These are phyloP conservation scores for Napeogenes sylphis DNA, from an alignment of 2,888 invertebrate genomes.

Conservation along the genomic window DNA sequence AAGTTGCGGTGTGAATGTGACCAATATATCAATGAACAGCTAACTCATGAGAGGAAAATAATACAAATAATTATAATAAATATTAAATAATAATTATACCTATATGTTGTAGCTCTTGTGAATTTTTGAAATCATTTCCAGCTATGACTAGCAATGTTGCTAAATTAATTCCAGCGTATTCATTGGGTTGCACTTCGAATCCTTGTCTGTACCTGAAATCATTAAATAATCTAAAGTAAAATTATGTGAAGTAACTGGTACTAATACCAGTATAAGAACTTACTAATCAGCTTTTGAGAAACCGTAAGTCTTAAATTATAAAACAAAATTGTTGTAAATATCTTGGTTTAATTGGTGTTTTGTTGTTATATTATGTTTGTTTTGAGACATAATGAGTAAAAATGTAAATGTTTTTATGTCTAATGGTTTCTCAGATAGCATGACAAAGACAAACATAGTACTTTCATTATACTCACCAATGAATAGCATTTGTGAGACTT, in stretches of 20 bases:
- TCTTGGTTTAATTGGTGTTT: no score
- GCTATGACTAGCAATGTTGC: slow-evolving; percentile 97
- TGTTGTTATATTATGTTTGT: no score
- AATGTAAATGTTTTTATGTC: no score
- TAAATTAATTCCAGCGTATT: slow-evolving; percentile 99
- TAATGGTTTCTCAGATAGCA: no score
- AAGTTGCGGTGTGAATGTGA: background rate
- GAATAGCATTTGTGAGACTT: slow-evolving; percentile 93
- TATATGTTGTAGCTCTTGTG: slow-evolving; percentile 93
- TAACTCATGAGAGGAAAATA: background rate
- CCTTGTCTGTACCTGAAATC: slow-evolving; percentile 88
- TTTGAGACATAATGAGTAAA: no score
- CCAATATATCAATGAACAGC: background rate
- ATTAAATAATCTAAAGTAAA: background rate
- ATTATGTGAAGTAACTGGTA: no score
- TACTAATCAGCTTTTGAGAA: no score
- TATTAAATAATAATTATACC: slow-evolving; percentile 61
- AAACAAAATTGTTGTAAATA: no score
- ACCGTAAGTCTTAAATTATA: no score
- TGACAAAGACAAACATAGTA: background rate
- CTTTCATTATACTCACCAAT: slow-evolving; percentile 80
- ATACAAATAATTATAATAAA: slow-evolving; percentile 7
- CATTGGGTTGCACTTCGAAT: slow-evolving; percentile 98
- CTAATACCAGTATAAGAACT: no score
- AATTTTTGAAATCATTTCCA: slow-evolving; percentile 96